These are phyloP conservation scores for Eristalinus sepulchralis DNA, from an alignment of 2,888 invertebrate genomes.

Conservation along the genomic window DNA sequence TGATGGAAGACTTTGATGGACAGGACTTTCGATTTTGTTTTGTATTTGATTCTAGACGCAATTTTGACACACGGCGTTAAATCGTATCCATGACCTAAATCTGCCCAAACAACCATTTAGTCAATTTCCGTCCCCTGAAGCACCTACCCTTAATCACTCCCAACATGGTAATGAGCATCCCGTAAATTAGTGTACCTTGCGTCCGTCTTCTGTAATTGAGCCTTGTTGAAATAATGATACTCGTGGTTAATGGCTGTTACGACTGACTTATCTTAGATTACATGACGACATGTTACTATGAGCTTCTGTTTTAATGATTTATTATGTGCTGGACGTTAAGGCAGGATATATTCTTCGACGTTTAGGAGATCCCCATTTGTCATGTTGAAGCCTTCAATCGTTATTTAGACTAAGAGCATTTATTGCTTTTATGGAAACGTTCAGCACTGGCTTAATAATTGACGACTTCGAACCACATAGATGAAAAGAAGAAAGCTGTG, in stretches of 20 bases:
- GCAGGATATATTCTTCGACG: too few species aligned
- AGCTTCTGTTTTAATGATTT: too few species aligned
- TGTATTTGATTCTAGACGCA: background rate
- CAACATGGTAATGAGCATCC: background rate
- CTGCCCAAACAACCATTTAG: background rate
- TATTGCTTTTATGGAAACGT: too few species aligned
- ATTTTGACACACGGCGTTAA: background rate
- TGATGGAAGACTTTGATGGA: constrained; percentile 35
- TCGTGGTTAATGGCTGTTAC: background rate
- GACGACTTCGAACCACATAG: too few species aligned
- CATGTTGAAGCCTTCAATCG: too few species aligned
- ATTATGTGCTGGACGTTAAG: too few species aligned
- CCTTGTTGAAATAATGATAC: background rate
- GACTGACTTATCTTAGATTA: background rate
- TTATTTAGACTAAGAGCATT: too few species aligned
- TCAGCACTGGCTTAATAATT: too few species aligned
- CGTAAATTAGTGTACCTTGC: background rate
- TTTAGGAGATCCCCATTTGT: too few species aligned
- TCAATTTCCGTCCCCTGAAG: background rate
- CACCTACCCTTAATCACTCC: background rate
- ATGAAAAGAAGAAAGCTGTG: too few species aligned
- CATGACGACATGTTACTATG: background rate
- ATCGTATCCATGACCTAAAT: background rate
- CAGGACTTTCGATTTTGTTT: constrained; percentile 44
- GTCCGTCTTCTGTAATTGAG: background rate